Base-by-base conservation (phyloP, 2,113 vertebrate genomes). In the Cyprinodon tularosa region DNA sequence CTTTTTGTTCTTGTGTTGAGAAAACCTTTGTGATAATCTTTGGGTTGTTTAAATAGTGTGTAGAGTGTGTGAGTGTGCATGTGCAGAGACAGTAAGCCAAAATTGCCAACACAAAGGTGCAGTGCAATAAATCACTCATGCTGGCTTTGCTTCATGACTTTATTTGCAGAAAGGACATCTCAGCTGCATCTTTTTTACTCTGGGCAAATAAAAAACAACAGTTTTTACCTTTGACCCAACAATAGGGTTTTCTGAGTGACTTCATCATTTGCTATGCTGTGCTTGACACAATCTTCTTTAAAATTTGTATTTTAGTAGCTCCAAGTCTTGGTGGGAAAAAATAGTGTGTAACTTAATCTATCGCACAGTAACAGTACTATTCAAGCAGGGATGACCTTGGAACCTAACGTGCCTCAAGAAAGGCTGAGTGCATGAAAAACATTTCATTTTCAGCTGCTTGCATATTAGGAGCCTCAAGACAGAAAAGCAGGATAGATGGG, bases 121-220 rank as follows among this genome's bases (percentile, higher is more conserved):
- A 64, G n/a, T 60, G 47, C 12, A 17, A 83, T 82, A 48, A 81
- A 85, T 79, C 77, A 78, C 69, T 47, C 47, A 78, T 38, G 66
- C 74, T 15, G 67, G 71, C 57, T 76, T 63, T 75, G 39, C 64
- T 70, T 77, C 68, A 76, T 62, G 65, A 84, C 80, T 82, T 74
- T 57, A 78, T 82, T 74, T 66, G 59, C 14, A 60, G 50, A 71
- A 73, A 66, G 61, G 50, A 68, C 15, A 77, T 62, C 78, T 67
- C 40, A 1, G 44, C 59, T 57, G 20, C 65, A 79, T 84, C 73
- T 29, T 79, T 84, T 68, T 82, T 60, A 71, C 77, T 80, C 78
- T 70, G n/a, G 9, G 5, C 47, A 60, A 75, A 83, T 84, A 69
- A 83, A 84, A 85, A 82, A 87, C 50, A n/a, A 86, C 79, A 84